Evolutionary conservation across 2,797 vertebrate species (phyloP).

Genomic region (Apogon talboti): DNA sequence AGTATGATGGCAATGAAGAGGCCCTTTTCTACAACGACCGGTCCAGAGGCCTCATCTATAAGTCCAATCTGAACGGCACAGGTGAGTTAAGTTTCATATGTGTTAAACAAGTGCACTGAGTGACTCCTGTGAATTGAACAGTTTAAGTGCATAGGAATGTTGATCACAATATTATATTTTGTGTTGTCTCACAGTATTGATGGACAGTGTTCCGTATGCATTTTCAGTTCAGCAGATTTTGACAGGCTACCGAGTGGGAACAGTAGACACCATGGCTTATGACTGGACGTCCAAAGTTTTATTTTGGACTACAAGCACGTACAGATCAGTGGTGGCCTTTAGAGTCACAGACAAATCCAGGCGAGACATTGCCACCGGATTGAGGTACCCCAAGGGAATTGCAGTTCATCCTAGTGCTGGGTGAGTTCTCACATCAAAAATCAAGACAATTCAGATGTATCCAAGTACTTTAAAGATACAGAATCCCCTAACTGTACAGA

Average conservation of each 20-base stretch:
- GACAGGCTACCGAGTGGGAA: constrained; percentile 77
- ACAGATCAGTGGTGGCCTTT: constrained; percentile 73
- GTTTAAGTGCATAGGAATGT: too few species aligned
- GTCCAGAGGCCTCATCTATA: constrained; percentile 72
- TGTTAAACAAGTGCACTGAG: neutral
- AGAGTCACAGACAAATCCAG: constrained; percentile 79
- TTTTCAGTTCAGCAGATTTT: constrained; percentile 76
- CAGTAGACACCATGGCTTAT: constrained; percentile 79
- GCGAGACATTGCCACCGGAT: constrained; percentile 73
- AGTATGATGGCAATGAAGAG: constrained; percentile 75
- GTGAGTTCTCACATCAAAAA: constrained; percentile 58
- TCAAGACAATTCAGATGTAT: neutral
- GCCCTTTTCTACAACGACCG: constrained; percentile 80
- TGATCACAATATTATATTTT: neutral
- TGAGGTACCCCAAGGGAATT: constrained; percentile 79
- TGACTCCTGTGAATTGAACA: neutral
- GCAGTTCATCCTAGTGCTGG: constrained; percentile 80
- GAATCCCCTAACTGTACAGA: too few species aligned
- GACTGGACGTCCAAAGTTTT: constrained; percentile 85
- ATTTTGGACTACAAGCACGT: constrained; percentile 79
- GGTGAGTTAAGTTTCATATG: constrained; percentile 49
- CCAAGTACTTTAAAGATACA: too few species aligned
- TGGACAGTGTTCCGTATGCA: neutral
- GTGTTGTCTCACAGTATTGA: neutral
- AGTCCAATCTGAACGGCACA: constrained; percentile 78